These are phyloP conservation scores for Pimpla rufipes DNA, from an alignment of 2,888 invertebrate genomes.

Conservation along the genomic window DNA sequence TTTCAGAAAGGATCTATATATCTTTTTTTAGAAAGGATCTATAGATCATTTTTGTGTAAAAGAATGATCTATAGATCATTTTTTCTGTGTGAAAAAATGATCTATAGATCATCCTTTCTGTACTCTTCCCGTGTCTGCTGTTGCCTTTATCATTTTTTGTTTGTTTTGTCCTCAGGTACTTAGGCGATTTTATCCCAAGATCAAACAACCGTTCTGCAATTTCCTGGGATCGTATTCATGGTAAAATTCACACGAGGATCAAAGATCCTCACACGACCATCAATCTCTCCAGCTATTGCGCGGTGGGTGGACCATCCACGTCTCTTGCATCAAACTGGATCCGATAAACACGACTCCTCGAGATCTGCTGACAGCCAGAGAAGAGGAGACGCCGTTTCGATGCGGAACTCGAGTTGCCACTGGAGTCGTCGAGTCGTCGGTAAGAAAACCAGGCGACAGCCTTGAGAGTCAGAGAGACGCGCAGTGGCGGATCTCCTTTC, in stretches of 20 bases:
- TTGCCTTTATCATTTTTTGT: too few relatives aligned
- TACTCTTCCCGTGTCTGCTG: too few relatives aligned
- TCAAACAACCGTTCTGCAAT: too few relatives aligned
- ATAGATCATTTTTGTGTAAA: too few relatives aligned
- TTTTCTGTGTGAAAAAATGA: too few relatives aligned
- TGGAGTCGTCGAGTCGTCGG: slow-evolving; percentile 6
- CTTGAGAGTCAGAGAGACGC: not conserved
- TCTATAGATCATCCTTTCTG: too few relatives aligned
- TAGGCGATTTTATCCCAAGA: too few relatives aligned
- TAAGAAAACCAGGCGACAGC: slow-evolving; percentile 20
- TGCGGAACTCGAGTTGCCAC: slow-evolving; percentile 36
- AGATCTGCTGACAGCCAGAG: slow-evolving; percentile 44
- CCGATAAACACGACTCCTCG: slow-evolving; percentile 54
- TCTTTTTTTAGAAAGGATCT: too few relatives aligned
- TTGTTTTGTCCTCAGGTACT: too few relatives aligned
- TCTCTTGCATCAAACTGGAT: slow-evolving; percentile 31
- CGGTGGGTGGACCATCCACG: slow-evolving; percentile 10
- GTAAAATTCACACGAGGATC: not conserved
- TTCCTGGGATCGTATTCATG: slow-evolving; percentile 35
- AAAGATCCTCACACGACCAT: slow-evolving; percentile 8
- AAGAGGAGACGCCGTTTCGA: slow-evolving; percentile 15
- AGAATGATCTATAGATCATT: too few relatives aligned
- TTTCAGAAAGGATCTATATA: too few relatives aligned
- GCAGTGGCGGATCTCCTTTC: not conserved
- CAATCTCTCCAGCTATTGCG: slow-evolving; percentile 11